Evolutionary conservation across 2,113 vertebrate species (phyloP), one percentile per base, ranked within the genome.

Genomic region (Craseonycteris thonglongyai): DNA sequence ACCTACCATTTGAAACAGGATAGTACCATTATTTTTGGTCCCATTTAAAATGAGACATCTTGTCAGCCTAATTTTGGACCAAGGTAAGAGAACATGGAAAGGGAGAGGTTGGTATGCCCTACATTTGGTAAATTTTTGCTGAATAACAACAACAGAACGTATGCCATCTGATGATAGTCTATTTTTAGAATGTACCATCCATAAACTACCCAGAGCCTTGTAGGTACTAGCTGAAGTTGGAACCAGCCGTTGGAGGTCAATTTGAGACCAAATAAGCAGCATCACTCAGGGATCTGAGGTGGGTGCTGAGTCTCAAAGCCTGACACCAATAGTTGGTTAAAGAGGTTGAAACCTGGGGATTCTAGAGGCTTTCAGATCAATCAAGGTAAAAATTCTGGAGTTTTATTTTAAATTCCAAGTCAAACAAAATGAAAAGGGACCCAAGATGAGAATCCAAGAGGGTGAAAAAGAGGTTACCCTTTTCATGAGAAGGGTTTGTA

Each of bases 361-460:
- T 86, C 58, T 68, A 72, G 12, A 28, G 21, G n/a, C 24, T 90
- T 95, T 68, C 42, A 24, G 74, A 12, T 76, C 40, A 85, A n/a
- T 66, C 42, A 78, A 89, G 38, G 26, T 61, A 74, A 93, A 95
- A 78, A 35, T 61, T 58, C 40, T 89, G 18, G 30, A 51, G 21
- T 1, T 18, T 94, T 86, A 47, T 61, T 89, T 94, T 93, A 72
- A 94, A 85, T 61, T 93, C 28, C 49, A 76, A 78, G 30, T 69
- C 22, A 9, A 84, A 71, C 38, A 69, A 81, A 93, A 94, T 61
- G 74, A 90, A 90, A 79, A 72, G n/a, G 26, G 24, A 95, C 18
- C 80, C 40, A 75, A 71, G 38, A 83, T 63, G 24, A 80, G 8
- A 82, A 51, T 8, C 35, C 15, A 22, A 76, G 38, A 83, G 28